phyloP scores from a whole-genome alignment of 1,140 invertebrate genomes.

The Branchinecta lindahli region DNA sequence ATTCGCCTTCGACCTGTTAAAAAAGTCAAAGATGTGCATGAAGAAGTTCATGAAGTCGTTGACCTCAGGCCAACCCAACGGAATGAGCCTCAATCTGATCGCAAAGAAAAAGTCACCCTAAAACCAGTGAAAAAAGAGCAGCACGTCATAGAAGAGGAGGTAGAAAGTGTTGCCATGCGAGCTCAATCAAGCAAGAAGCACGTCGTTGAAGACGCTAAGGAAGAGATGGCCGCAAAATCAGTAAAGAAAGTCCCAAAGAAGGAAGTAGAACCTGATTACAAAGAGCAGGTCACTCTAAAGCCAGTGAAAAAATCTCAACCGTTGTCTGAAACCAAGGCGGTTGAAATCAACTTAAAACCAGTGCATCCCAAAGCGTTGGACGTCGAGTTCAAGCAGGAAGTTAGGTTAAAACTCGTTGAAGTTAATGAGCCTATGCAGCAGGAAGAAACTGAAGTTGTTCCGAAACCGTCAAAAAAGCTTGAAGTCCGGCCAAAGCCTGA shows the following conservation, averaged over 20 bases:
- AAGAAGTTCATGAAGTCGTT: too few relatives aligned
- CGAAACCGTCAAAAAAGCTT: too few relatives aligned
- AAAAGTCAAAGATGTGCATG: too few relatives aligned
- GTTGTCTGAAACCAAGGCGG: background rate
- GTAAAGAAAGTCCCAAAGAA: background rate
- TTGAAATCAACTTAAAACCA: background rate
- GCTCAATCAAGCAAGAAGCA: background rate
- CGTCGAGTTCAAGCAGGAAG: too few relatives aligned
- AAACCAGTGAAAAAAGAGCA: constrained; percentile 6
- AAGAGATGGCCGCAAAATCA: background rate
- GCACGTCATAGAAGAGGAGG: background rate
- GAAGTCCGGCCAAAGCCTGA: too few relatives aligned
- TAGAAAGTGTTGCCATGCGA: background rate
- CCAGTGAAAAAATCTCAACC: constrained; percentile 14
- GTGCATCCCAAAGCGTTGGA: background rate
- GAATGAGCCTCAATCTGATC: too few relatives aligned
- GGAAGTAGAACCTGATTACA: background rate
- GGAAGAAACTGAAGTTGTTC: too few relatives aligned
- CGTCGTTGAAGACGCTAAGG: background rate
- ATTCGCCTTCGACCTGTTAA: background rate
- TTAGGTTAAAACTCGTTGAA: too few relatives aligned
- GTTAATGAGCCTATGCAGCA: too few relatives aligned
- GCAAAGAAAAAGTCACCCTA: background rate
- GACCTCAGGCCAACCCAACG: too few relatives aligned
- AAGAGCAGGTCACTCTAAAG: constrained; percentile 10